These are phyloP conservation scores for Gobio occitaniae DNA, from an alignment of 2,797 vertebrate genomes.

Conservation along the genomic window DNA sequence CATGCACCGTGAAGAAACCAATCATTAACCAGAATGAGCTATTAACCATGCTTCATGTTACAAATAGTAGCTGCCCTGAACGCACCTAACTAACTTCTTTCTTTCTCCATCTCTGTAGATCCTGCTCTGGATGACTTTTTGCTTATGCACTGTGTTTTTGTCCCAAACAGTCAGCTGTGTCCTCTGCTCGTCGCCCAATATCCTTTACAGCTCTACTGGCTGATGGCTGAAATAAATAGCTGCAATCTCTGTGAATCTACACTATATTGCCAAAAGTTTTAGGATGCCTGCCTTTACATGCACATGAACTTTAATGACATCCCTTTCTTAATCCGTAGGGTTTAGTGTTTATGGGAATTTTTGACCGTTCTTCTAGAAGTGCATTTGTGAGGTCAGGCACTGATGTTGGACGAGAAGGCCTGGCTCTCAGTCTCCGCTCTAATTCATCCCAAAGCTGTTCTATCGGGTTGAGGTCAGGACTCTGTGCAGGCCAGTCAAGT, in stretches of 20 bases:
- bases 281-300: no score
- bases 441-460: no score
- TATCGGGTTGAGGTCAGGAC: no score
- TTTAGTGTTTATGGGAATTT: no score
- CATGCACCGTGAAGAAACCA: not conserved
- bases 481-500: no score
- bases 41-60: not conserved
- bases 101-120: conserved; percentile 77
- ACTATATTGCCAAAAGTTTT: no score
- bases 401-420: no score
- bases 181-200: conserved; percentile 94
- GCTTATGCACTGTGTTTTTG: conserved; percentile 97
- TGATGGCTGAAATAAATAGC: not conserved
- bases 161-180: conserved; percentile 92
- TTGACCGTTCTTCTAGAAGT: no score
- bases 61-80: not conserved
- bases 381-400: no score
- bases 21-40: not conserved
- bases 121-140: conserved; percentile 92
- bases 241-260: not conserved
- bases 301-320: no score
- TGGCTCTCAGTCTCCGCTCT: no score
- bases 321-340: no score
- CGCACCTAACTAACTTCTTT: conserved; percentile 14
- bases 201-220: conserved; percentile 80